phyloP scores from a whole-genome alignment of 2,113 vertebrate genomes.

The Brevimyrus niger region DNA sequence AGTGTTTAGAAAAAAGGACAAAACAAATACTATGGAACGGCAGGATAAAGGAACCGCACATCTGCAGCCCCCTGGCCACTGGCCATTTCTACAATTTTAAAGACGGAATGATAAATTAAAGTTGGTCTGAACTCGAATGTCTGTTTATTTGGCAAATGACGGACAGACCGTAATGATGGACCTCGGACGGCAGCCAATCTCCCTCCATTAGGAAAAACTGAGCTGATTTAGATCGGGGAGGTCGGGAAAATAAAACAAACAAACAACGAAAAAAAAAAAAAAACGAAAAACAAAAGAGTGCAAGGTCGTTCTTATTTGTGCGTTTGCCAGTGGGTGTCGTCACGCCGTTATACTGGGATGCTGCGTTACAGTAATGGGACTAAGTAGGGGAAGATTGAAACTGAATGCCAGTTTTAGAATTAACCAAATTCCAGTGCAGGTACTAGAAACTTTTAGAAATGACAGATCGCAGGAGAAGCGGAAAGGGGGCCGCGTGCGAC shows the following conservation, averaged over 20 bases:
- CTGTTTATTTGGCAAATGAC: constrained; percentile 11
- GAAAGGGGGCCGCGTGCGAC: constrained; percentile 21
- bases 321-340: neutral
- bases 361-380: neutral
- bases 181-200: neutral
- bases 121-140: neutral
- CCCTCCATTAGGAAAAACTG: neutral
- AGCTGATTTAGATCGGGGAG: neutral
- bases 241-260: neutral
- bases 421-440: constrained; percentile 27
- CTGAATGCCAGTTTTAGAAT: neutral
- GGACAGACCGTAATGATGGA: neutral
- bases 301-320: neutral
- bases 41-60: neutral
- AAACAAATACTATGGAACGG: constrained; percentile 15
- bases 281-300: neutral
- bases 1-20: constrained; percentile 42
- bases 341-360: neutral
- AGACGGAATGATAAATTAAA: neutral
- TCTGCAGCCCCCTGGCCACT: constrained; percentile 7
- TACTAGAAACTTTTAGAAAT: constrained; percentile 7
- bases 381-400: neutral
- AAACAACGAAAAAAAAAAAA: neutral
- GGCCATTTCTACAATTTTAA: constrained; percentile 1
- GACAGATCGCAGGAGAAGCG: neutral